Evolutionary conservation across 2,113 vertebrate genomes (phyloP).

Genomic region (Mirza zaza): DNA sequence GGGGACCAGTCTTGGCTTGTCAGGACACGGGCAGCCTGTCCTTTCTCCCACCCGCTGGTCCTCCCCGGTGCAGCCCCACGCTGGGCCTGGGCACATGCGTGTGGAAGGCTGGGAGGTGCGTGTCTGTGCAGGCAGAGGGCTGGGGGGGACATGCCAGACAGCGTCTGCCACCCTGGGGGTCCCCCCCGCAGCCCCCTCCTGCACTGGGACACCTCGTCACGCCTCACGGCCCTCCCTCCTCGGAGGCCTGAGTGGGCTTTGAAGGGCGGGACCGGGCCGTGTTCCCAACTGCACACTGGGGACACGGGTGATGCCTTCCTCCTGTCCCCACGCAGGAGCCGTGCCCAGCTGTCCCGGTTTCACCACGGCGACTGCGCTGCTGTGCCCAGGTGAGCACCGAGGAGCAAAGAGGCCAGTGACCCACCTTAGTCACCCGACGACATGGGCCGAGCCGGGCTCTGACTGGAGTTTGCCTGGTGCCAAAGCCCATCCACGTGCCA

Average conservation of each 20-base stretch:
- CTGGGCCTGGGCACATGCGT: background rate
- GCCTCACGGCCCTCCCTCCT: rapidly evolving
- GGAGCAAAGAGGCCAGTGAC: no score
- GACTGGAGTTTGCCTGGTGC: rapidly evolving
- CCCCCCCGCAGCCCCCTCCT: no score
- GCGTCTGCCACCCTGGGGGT: rapidly evolving
- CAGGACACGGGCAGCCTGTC: background rate
- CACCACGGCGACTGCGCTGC: rapidly evolving
- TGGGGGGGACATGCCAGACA: background rate
- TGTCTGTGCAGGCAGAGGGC: background rate
- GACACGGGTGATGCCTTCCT: rapidly evolving
- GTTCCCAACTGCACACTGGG: rapidly evolving
- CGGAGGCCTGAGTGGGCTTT: no score
- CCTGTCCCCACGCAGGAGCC: rapidly evolving
- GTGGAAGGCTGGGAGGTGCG: background rate
- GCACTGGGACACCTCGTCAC: rapidly evolving
- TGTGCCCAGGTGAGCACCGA: no score
- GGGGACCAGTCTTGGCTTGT: rapidly evolving
- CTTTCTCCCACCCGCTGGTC: background rate
- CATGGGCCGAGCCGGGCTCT: background rate
- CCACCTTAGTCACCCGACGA: rapidly evolving
- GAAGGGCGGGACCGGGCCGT: rapidly evolving
- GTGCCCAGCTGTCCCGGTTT: rapidly evolving
- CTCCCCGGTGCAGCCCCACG: rapidly evolving
- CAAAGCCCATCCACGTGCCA: no score